These are phyloP conservation scores for Otus sunia DNA, from an alignment of 2,113 vertebrate species.

Conservation along the genomic window DNA sequence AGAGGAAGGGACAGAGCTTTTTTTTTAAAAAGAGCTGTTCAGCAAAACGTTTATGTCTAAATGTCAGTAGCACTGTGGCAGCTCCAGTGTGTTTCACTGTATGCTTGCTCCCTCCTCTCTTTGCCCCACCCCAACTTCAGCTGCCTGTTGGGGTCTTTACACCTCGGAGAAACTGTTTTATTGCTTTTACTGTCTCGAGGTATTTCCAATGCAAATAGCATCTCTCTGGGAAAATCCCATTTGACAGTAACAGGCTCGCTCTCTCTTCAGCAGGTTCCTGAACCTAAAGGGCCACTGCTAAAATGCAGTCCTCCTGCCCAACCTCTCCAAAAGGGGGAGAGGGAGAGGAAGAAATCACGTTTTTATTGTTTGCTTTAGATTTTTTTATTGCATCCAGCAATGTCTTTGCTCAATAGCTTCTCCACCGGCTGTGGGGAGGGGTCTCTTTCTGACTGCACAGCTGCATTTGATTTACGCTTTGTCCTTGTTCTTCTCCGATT, in stretches of 20 bases:
- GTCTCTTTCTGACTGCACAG: neutral
- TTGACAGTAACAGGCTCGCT: neutral
- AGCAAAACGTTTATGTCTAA: neutral
- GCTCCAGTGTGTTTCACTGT: neutral
- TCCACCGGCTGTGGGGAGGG: neutral
- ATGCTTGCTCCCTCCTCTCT: neutral
- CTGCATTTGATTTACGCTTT: neutral
- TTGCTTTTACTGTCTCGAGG: neutral
- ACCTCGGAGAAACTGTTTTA: neutral
- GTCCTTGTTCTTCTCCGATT: neutral
- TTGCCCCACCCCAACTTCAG: neutral
- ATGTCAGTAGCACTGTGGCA: neutral
- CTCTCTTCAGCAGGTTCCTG: neutral
- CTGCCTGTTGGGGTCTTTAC: neutral
- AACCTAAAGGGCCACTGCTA: neutral
- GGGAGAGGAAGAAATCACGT: neutral
- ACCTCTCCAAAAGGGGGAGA: neutral
- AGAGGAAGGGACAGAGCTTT: neutral
- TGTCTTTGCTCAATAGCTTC: neutral
- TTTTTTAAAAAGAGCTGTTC: neutral
- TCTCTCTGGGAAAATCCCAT: neutral
- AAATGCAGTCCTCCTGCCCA: neutral
- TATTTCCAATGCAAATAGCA: neutral
- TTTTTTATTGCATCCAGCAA: neutral
- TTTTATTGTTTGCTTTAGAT: neutral